Conservation (phyloP, 92 coral and sea anemone genomes). For the Micromussa lordhowensis region DNA sequence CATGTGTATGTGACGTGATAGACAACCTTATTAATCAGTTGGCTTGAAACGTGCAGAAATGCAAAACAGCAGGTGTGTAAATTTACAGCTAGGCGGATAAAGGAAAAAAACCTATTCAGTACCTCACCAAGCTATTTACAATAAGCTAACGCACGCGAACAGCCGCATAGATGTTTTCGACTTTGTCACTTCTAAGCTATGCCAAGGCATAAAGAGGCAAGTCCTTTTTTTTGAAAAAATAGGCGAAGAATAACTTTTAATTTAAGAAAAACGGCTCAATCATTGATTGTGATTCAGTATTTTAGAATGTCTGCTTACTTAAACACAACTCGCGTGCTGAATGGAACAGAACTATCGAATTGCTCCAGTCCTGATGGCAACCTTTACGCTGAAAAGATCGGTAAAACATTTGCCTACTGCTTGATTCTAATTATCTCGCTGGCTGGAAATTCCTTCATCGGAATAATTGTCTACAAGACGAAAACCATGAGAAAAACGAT, state of each 20-base stretch:
- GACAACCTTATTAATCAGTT: not conserved
- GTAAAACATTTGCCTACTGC: slow-evolving; percentile 3
- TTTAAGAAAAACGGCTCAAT: not conserved
- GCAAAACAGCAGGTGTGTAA: not conserved
- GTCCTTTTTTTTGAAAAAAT: not conserved
- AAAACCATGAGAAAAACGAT: slow-evolving; percentile 15
- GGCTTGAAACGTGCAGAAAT: slow-evolving; percentile 1
- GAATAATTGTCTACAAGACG: slow-evolving; percentile 44
- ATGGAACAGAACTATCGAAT: not conserved
- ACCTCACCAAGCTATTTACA: not conserved
- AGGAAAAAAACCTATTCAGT: not conserved
- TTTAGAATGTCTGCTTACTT: not conserved
- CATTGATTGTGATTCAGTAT: not conserved
- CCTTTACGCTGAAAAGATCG: not conserved
- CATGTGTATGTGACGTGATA: not conserved
- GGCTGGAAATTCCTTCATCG: slow-evolving; percentile 36
- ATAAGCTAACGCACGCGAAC: not conserved
- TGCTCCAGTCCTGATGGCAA: not conserved
- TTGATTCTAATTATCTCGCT: not conserved
- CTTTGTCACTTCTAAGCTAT: not conserved
- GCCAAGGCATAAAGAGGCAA: not conserved
- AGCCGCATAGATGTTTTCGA: not conserved
- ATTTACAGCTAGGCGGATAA: not conserved
- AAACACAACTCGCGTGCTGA: not conserved
- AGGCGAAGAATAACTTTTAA: not conserved